phyloP scores from a whole-genome alignment of 2,888 invertebrate genomes.

The Trachelus troglodyta region DNA sequence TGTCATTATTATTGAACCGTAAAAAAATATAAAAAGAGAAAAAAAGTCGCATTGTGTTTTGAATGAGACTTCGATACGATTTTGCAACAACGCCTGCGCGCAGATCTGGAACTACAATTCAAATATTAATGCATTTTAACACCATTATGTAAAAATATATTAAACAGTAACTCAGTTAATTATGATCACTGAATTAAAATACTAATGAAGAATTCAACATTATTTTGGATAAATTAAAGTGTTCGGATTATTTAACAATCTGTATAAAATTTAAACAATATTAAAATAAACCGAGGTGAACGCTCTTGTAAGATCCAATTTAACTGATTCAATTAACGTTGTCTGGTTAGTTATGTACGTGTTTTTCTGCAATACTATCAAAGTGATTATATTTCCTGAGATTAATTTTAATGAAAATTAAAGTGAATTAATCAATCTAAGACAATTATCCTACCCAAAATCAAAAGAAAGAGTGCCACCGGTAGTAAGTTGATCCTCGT shows the following conservation, averaged over 20 bases:
- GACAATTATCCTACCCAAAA: background rate
- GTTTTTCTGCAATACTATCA: background rate
- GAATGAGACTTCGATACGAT: background rate
- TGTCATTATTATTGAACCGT: background rate
- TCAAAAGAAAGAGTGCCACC: background rate
- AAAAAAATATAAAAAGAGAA: background rate
- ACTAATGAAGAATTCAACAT: background rate
- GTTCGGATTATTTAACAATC: background rate
- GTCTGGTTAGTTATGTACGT: background rate
- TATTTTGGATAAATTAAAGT: background rate
- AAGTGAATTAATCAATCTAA: background rate
- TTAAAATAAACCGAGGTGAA: background rate
- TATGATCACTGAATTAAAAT: background rate
- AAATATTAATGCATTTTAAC: background rate
- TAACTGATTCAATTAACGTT: background rate
- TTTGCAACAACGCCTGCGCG: background rate
- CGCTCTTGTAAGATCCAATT: background rate
- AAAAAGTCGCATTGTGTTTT: background rate
- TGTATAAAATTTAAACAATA: background rate
- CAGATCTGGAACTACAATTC: background rate
- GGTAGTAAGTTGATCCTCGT: background rate
- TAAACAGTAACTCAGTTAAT: background rate
- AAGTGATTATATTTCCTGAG: background rate
- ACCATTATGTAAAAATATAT: background rate
- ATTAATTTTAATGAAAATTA: background rate